Evolutionary conservation across 2,888 invertebrate genomes (phyloP).

Genomic region (Zygaena filipendulae): DNA sequence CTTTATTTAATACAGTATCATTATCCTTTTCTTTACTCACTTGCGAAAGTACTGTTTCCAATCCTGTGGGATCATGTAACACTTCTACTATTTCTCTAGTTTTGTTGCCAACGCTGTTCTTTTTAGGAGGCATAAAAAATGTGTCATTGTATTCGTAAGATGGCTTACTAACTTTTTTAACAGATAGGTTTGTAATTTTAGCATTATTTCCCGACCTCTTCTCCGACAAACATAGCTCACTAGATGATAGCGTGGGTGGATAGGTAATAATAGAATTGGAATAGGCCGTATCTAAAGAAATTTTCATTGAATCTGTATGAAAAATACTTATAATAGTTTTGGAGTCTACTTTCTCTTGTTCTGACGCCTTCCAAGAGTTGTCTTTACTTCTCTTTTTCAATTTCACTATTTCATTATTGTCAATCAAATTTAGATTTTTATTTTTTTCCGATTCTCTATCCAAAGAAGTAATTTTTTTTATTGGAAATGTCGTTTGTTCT

Average conservation of each 20-base stretch:
- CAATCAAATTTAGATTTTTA: conserved; percentile 3
- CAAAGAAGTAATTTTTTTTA: conserved; percentile 5
- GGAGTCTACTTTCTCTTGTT: conserved; percentile 13
- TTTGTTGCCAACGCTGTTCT: too few relatives aligned
- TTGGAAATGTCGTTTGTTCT: too few relatives aligned
- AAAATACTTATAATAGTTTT: conserved; percentile 21
- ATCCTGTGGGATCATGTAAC: too few relatives aligned
- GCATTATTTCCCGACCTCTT: conserved; percentile 17
- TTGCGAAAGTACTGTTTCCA: too few relatives aligned
- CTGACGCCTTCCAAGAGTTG: conserved; percentile 1
- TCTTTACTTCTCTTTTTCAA: conserved; percentile 5
- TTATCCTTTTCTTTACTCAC: too few relatives aligned
- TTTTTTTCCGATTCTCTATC: conserved; percentile 17
- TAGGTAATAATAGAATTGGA: conserved; percentile 39
- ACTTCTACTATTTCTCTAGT: too few relatives aligned
- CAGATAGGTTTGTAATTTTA: conserved; percentile 10
- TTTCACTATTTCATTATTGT: conserved; percentile 4
- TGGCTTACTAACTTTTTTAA: conserved; percentile 9
- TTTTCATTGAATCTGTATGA: conserved; percentile 15
- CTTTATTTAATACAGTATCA: too few relatives aligned
- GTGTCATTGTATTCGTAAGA: conserved; percentile 15
- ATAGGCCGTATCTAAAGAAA: conserved; percentile 19
- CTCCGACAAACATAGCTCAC: conserved; percentile 16
- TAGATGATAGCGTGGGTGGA: conserved; percentile 25
- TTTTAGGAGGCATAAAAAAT: conserved; percentile 29